These are phyloP conservation scores for Thalassophryne amazonica DNA, from an alignment of 2,797 vertebrate species.

Conservation along the genomic window DNA sequence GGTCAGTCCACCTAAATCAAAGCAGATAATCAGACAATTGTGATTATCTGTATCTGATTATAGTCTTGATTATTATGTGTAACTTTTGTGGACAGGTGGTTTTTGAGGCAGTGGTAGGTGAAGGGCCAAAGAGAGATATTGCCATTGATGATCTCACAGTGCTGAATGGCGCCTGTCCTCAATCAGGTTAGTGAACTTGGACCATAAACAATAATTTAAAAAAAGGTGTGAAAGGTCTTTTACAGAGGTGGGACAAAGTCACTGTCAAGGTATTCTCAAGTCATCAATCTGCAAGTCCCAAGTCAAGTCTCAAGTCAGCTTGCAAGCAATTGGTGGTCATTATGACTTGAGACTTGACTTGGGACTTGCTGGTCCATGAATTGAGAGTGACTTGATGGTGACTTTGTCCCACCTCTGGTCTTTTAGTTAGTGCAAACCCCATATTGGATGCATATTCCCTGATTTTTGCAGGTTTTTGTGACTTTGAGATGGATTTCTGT, in stretches of 20 bases:
- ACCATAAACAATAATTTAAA: not conserved
- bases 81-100: conserved; percentile 57
- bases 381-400: too few relatives aligned
- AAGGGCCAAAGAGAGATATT: conserved; percentile 58
- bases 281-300: too few relatives aligned
- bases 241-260: too few relatives aligned
- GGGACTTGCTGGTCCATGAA: too few relatives aligned
- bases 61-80: not conserved
- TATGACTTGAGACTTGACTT: too few relatives aligned
- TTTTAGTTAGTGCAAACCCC: too few relatives aligned
- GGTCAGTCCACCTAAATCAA: conserved; percentile 35
- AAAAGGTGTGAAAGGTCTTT: not conserved
- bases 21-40: not conserved
- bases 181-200: conserved; percentile 50
- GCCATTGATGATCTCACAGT: conserved; percentile 76
- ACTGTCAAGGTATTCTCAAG: too few relatives aligned
- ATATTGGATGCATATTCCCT: not conserved
- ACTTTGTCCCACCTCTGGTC: too few relatives aligned
- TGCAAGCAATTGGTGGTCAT: too few relatives aligned
- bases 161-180: conserved; percentile 70
- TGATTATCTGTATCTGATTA: not conserved
- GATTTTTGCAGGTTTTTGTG: conserved; percentile 74
- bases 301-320: too few relatives aligned
- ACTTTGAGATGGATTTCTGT: conserved; percentile 81
- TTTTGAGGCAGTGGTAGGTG: conserved; percentile 72